Evolutionary conservation across 2,113 vertebrate genomes (phyloP).

Genomic region (Tiliqua scincoides): DNA sequence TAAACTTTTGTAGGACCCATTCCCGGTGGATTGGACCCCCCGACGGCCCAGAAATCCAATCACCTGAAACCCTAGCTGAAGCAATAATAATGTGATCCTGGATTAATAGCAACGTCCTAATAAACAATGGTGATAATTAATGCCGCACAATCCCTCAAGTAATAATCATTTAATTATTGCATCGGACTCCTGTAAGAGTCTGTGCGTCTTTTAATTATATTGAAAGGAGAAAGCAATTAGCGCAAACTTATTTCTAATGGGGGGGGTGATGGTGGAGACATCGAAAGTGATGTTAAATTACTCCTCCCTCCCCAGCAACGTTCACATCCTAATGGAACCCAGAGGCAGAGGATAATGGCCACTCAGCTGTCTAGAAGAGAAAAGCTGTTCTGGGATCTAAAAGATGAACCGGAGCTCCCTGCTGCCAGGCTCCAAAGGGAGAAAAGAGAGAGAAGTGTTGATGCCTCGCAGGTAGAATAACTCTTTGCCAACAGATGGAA

Average conservation of each 20-base stretch:
- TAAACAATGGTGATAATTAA: constrained; percentile 28
- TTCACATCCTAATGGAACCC: background rate
- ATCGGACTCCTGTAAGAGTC: background rate
- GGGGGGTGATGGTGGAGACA: background rate
- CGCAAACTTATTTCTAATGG: constrained; percentile 9
- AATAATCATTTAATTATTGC: constrained; percentile 36
- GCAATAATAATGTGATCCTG: background rate
- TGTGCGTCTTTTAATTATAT: constrained; percentile 23
- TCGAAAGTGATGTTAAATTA: constrained; percentile 7
- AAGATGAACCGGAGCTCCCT: too few species aligned
- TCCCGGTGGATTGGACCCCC: background rate
- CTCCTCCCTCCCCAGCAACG: background rate
- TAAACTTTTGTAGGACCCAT: background rate
- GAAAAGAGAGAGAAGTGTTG: too few species aligned
- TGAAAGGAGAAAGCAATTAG: constrained; percentile 26
- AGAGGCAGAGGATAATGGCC: background rate
- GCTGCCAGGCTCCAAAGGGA: too few species aligned
- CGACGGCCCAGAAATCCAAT: background rate
- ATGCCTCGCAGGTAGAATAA: background rate
- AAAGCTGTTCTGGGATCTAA: too few species aligned
- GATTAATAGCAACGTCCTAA: constrained; percentile 13
- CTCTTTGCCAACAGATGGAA: background rate
- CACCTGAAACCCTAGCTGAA: background rate
- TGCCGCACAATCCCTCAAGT: background rate
- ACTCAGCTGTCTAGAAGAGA: too few species aligned